Evolutionary conservation across 2,797 vertebrate species (phyloP), one percentile per base, ranked within the genome.

Genomic region (Synaphobranchus kaupii): DNA sequence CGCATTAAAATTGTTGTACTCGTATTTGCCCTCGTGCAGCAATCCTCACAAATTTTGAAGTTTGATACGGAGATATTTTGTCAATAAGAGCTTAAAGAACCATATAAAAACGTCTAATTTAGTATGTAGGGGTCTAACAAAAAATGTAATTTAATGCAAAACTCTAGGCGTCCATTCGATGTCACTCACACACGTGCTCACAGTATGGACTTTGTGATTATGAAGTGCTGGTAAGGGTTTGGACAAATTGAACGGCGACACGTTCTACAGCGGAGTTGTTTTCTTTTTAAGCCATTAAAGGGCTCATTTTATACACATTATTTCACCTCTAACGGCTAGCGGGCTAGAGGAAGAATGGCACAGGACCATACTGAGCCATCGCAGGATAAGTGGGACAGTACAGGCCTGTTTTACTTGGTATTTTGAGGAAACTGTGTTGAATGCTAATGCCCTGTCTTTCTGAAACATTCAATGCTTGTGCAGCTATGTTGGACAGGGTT

Each of bases 361-460:
- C 47, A 60, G 34, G 25, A 44, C 76, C 85, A 87, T 88, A 92
- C 86, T 90, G 90, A 90, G 90, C 85, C 56, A 87, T 85, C 89
- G 47, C 89, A 76, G 28, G 76, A 83, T 50, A 84, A 88, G 87
- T 87, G 91, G 87, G 89, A 86, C 85, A 89, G 89, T 73, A 56
- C 15, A 83, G 60, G 83, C 85, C 87, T 91, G 88, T 89, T 88
- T 88, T 84, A 39, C 68, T 52, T 78, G 48, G 12, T 71, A 84
- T 71, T 76, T 89, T 89, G 84, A 86, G 88, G 89, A 91, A 56
- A 20, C 31, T 28, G 68, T 25, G 0, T 15, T 83, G 94, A 96
- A 96, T 95, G 89, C 84, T 94, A 94, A 96, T 93, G 92, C 88
- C 91, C 91, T 80, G 89, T 85, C 86, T 88, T 91, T 89, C 90